Evolutionary conservation across 2,113 vertebrate species (phyloP), one percentile per base, ranked within the genome.

Genomic region (Cephalopterus ornatus): DNA sequence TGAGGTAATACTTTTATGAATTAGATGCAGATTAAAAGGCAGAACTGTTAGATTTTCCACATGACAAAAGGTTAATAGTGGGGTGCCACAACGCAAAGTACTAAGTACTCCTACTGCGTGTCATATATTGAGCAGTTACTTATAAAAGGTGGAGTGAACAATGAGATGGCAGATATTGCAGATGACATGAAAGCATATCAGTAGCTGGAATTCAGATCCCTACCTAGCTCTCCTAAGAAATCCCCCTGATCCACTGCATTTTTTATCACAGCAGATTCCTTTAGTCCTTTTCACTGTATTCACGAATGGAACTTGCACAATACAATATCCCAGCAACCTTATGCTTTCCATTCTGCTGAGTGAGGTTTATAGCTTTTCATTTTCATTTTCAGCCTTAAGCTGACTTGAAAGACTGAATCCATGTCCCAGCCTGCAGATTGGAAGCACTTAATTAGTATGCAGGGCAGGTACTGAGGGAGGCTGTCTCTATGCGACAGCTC

Each of bases 401-500:
- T 96, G 94, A 85, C 84, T 94, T 92, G 80, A 93, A 90, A 95
- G 89, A 91, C 86, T 72, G 89, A 88, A 83, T 96, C 87, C 71
- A 33, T 53, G 65, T 94, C 73, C 81, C 87, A 96, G 76, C 84
- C 95, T 97, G 96, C 92, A 95, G 89, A 86, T 66, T 83, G 70
- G 91, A 75, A 96, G 63, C 73, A 68, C 53, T 74, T 93, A 50
- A 89, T 97, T 93, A 91, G 95, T 89, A 96, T 97, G 63, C 97
- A 95, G 82, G 35, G 79, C 93, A 96, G 94, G 97, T 97, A 95
- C 37, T 30, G 55, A 35, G 78, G 73, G 84, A 96, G 73, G 76
- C 89, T 97, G 96, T 97, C 89, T 97, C 96, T 94, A 79, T 90
- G 97, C 82, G 5, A 97, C 95, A 96, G 93, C 76, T 91, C 96